Conservation (phyloP, 2,888 invertebrate genomes). For the Eristalinus sepulchralis region DNA sequence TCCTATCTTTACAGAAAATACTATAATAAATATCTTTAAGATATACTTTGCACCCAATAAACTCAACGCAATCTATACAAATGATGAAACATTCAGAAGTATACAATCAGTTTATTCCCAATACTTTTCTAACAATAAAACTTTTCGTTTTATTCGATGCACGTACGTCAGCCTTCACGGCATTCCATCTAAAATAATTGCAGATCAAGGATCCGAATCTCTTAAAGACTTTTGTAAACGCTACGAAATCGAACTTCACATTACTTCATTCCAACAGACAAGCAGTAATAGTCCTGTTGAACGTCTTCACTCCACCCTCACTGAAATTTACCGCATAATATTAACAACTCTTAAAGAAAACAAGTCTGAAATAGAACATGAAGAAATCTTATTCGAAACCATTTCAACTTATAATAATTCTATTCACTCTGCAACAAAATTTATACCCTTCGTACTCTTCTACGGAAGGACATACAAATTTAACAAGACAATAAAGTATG, state of each 20-base stretch:
- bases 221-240: background rate
- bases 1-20: background rate
- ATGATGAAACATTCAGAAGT: background rate
- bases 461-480: background rate
- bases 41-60: background rate
- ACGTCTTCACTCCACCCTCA: background rate
- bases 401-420: background rate
- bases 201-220: background rate
- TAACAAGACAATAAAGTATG: background rate
- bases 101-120: background rate
- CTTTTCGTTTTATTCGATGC: background rate
- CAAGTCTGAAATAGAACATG: background rate
- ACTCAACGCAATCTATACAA: background rate
- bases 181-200: too few species aligned
- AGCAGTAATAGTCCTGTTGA: background rate
- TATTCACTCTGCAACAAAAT: background rate
- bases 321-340: background rate
- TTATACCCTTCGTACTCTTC: background rate
- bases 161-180: too few species aligned
- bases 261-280: background rate
- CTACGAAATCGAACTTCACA: background rate
- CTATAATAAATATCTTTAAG: background rate
- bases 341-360: background rate
- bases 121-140: background rate
- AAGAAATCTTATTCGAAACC: background rate